Evolutionary conservation across 2,888 invertebrate species (phyloP), one percentile per base, ranked within the genome.

Genomic region (Brenthis ino): DNA sequence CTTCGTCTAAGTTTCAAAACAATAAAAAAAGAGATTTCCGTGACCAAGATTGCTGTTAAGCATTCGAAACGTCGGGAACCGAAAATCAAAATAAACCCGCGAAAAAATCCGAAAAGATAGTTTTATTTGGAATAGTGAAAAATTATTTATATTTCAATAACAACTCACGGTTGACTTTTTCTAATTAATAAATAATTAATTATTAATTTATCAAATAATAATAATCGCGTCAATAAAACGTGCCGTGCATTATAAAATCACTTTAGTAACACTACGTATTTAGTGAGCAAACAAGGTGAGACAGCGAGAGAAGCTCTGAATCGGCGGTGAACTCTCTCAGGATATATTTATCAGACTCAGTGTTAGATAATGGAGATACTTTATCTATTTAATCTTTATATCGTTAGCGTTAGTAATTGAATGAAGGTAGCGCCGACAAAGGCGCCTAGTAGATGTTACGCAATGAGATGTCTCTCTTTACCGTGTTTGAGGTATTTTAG

Each of bases 341-440:
- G 28, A 50, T 60, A 48, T 58, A 60, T 60, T 60, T 60, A 60
- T 60, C 60, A 60, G 60, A n/a, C 60, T 60, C 50, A 50, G 48
- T 50, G n/a, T 60, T 16, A 48, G 28, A 28, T 60, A 60, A 60
- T 60, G 43, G 51, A 37, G 53, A 63, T 53, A 63, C 63, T 53
- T 53, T 63, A 63, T 63, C 63, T 63, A 53, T 63, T 63, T 63
- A 63, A 63, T 63, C 63, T 63, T 50, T 63, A 63, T 63, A 53
- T 43, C 53, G 51, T 53, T 63, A 63, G 37, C 43, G 33, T 53
- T 13, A 37, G 63, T 63, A 63, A 53, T 63, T 63, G 63, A 63
- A 63, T 51, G 53, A 8, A 14, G 1, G 61, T 43, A 51, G 37
- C 16, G 1, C 6, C 37, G 60, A 50, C 50, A 28, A 28, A 50